Base-by-base conservation (phyloP, 2,113 vertebrate species). In the Dinomys branickii region DNA sequence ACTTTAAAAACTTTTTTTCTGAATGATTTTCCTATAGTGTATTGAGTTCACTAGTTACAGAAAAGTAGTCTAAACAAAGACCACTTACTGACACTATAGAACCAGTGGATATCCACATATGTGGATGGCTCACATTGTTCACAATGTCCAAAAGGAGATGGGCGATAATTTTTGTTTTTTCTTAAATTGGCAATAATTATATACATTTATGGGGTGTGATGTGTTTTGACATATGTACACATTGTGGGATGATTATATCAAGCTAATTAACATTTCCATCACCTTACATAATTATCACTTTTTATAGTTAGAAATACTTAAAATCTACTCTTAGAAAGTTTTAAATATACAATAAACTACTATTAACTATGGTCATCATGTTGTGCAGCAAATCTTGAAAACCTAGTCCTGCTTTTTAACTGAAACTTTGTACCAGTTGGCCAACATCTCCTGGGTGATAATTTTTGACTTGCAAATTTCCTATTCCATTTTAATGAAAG, bases 401-500 rank as follows among this genome's bases (percentile, higher is more conserved):
- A 61, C 5, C 19, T 61, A 44, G 33, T 58, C 22, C 8, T 38
- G 14, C 38, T 84, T 17, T 75, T 50, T 89, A 38, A 77, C 26
- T 69, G 35, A 93, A 69, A 61, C 20, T 80, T 26, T 69, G 12
- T 50, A 35, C 50, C 82, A 28, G 52, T 78, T 50, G 69, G 35
- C 26, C 41, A 84, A 54, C 41, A 85, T 89, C 50, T 90, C 52
- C 71, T 35, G 26, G 38, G 33, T 77, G 33, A 44, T 92, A 3
- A 65, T 81, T 94, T 97, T 94, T 95, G 38, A 91, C 89, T 95
- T 95, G 71, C 12, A 93, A 54, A 88, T 88, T 82, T 90, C 28
- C 52, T 73, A 59, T 88, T 97, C 44, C 59, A 91, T 94, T 96
- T 96, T 77, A 90, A 61, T 84, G 41, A 88, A 88, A 91, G 77